Conservation (phyloP, 2,888 invertebrate genomes). For the Strigamia transsilvanica region DNA sequence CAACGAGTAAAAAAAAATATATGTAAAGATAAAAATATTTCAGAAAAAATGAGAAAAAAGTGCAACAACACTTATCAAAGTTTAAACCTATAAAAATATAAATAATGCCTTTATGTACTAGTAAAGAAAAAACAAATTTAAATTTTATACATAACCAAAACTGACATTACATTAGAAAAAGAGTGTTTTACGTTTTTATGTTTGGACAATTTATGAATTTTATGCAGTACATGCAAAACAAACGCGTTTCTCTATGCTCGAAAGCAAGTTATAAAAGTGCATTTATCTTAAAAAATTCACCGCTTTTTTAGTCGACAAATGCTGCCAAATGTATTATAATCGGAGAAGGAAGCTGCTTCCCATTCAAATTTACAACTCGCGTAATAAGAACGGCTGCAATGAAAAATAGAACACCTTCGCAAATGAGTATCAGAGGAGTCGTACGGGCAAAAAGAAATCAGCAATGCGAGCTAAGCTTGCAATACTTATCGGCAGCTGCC, state of each 20-base stretch:
- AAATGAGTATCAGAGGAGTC: constrained; percentile 39
- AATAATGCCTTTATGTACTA: background rate
- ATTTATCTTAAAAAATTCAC: constrained; percentile 24
- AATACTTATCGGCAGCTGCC: constrained; percentile 47
- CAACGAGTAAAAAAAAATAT: background rate
- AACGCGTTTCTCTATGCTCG: background rate
- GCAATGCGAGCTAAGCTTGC: constrained; percentile 23
- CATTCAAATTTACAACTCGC: constrained; percentile 43
- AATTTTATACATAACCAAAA: background rate
- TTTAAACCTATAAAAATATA: background rate
- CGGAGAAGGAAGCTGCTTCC: constrained; percentile 21
- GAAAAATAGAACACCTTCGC: constrained; percentile 28
- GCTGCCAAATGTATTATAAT: constrained; percentile 36
- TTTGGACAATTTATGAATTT: background rate
- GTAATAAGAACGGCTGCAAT: constrained; percentile 27
- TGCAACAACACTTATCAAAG: background rate
- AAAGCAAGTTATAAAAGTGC: constrained; percentile 6
- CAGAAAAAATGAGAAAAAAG: background rate
- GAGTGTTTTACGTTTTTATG: constrained; percentile 18
- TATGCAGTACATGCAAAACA: constrained; percentile 45
- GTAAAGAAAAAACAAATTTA: background rate
- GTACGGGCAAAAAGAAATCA: constrained; percentile 29
- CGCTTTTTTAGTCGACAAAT: constrained; percentile 33
- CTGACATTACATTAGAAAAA: constrained; percentile 10
- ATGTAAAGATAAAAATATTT: background rate